Conservation (phyloP, 2,888 invertebrate species). For the Plemyria rubiginata region DNA sequence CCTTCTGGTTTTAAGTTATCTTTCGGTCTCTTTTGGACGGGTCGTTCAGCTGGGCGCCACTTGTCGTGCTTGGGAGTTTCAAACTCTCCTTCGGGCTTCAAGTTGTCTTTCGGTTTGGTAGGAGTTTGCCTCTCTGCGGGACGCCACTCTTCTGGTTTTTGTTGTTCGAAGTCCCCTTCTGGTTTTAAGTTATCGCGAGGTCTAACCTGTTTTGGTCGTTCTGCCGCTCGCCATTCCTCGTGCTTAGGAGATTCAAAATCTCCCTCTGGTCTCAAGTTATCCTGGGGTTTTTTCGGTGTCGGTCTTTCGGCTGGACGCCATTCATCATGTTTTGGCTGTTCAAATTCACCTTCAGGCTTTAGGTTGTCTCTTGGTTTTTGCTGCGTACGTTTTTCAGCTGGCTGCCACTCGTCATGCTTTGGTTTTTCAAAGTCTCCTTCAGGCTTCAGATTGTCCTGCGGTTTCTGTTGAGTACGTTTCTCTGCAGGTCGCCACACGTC, state of each 20-base stretch:
- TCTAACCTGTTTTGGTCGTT: constrained; percentile 58
- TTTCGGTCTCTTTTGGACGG: constrained; percentile 60
- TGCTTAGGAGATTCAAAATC: constrained; percentile 78
- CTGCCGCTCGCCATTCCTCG: constrained; percentile 69
- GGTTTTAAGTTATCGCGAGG: constrained; percentile 60
- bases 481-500: constrained; percentile 79
- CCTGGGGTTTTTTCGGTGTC: constrained; percentile 60
- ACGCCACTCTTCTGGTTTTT: constrained; percentile 54
- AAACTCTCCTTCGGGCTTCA: constrained; percentile 86
- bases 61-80: constrained; percentile 80
- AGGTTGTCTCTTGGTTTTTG: constrained; percentile 65
- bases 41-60: constrained; percentile 73
- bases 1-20: constrained; percentile 81
- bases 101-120: constrained; percentile 67
- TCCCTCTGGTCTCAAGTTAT: constrained; percentile 86
- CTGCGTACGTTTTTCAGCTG: constrained; percentile 60
- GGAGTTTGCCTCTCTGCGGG: constrained; percentile 66
- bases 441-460: constrained; percentile 82
- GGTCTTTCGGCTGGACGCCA: constrained; percentile 66
- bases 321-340: constrained; percentile 64
- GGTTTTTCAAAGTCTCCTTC: constrained; percentile 85
- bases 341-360: constrained; percentile 78
- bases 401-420: constrained; percentile 64
- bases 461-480: constrained; percentile 69
- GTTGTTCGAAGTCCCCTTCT: constrained; percentile 73